Evolutionary conservation across 2,113 vertebrate genomes (phyloP).

Genomic region (Neodon shergylaensis): DNA sequence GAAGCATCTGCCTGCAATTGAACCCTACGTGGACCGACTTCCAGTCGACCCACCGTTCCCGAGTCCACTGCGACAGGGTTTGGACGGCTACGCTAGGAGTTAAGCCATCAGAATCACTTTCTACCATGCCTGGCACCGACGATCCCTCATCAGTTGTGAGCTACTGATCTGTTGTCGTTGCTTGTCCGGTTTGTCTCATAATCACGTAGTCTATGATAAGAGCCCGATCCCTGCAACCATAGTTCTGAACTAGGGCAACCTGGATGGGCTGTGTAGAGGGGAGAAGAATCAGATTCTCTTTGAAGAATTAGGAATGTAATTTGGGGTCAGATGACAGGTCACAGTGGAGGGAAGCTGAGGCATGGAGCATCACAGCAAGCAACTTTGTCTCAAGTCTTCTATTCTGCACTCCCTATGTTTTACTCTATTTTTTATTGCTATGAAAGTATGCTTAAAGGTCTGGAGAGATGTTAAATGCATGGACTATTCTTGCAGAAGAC

Average conservation of each 20-base stretch:
- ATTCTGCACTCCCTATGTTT: background rate
- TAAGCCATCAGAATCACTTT: background rate
- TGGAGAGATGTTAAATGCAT: background rate
- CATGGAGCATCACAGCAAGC: background rate
- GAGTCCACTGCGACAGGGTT: background rate
- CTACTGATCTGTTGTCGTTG: background rate
- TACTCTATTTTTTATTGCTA: background rate
- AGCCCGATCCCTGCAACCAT: background rate
- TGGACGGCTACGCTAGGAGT: conserved; percentile 23
- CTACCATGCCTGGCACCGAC: background rate
- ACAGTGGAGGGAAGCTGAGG: background rate
- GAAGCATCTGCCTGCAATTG: conserved; percentile 2
- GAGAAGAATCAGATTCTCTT: background rate
- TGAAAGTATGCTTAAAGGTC: background rate
- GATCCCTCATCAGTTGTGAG: conserved; percentile 17
- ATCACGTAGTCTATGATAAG: background rate
- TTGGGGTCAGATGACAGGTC: background rate
- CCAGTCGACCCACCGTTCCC: background rate
- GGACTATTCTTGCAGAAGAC: background rate
- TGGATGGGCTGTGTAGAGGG: background rate
- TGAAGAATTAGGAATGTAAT: background rate
- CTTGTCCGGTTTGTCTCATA: background rate
- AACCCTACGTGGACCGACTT: background rate
- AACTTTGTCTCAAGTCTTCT: background rate
- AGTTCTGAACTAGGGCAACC: background rate